Evolutionary conservation across 1,140 invertebrate species (phyloP).

Genomic region (Brachionus rotundiformis): DNA sequence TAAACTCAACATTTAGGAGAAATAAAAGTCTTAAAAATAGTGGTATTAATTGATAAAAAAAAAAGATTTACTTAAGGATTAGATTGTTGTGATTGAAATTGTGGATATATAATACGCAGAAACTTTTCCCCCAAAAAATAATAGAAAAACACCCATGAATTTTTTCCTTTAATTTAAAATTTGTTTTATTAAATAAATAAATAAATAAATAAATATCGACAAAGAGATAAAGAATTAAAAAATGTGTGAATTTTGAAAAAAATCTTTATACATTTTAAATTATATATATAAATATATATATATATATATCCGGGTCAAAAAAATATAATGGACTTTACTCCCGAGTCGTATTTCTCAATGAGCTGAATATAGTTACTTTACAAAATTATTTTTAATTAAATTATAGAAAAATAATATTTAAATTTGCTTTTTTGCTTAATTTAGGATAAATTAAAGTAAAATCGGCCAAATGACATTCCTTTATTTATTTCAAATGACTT

Average conservation of each 20-base stretch:
- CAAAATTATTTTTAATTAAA: too few relatives aligned
- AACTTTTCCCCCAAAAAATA: constrained; percentile 25
- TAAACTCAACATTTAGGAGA: constrained; percentile 36
- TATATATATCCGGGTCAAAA: constrained; percentile 4
- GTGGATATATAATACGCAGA: constrained; percentile 37
- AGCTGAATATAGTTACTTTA: too few relatives aligned
- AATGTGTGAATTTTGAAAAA: background rate
- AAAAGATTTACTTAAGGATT: constrained; percentile 35
- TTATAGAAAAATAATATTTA: too few relatives aligned
- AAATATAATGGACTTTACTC: background rate
- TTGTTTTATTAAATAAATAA: constrained; percentile 32
- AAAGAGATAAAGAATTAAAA: constrained; percentile 28
- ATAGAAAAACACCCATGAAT: constrained; percentile 40
- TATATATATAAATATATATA: too few relatives aligned
- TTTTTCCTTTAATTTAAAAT: constrained; percentile 23
- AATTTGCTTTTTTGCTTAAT: too few relatives aligned
- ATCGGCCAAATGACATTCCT: too few relatives aligned
- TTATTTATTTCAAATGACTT: too few relatives aligned
- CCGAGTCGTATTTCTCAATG: background rate
- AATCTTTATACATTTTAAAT: background rate
- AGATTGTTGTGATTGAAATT: constrained; percentile 37
- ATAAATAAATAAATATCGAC: constrained; percentile 22
- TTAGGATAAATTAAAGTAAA: too few relatives aligned
- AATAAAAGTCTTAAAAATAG: constrained; percentile 24
- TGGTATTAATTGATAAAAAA: constrained; percentile 32